These are phyloP conservation scores for Thymallus thymallus DNA, from an alignment of 2,113 vertebrate genomes.

Conservation along the genomic window DNA sequence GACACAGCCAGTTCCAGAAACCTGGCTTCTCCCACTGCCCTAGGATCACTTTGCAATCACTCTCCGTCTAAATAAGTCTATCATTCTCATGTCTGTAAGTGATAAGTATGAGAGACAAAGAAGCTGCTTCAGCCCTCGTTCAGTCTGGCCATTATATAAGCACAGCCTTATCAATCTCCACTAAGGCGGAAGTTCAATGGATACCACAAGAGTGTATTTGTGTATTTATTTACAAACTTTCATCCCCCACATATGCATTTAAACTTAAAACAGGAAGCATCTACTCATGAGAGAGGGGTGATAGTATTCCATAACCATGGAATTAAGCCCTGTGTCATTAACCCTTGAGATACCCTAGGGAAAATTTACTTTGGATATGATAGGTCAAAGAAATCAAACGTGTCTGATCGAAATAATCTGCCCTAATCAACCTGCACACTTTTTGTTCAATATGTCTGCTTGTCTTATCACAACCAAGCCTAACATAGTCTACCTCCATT, in stretches of 20 bases:
- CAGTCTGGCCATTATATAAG: slow-evolving; percentile 67
- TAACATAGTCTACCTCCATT: not conserved
- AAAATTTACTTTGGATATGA: slow-evolving; percentile 42
- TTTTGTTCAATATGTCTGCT: not conserved
- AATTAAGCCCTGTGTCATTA: too few species aligned
- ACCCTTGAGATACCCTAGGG: slow-evolving; percentile 49
- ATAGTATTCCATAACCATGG: too few species aligned
- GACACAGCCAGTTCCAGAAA: slow-evolving; percentile 31
- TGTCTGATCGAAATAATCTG: slow-evolving; percentile 53
- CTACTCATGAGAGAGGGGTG: too few species aligned
- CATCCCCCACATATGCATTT: too few species aligned
- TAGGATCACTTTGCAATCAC: not conserved
- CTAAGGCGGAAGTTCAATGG: slow-evolving; percentile 32
- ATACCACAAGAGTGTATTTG: too few species aligned
- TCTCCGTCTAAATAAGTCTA: slow-evolving; percentile 55
- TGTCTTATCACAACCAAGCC: slow-evolving; percentile 33
- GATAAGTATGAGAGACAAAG: slow-evolving; percentile 70
- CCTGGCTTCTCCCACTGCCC: slow-evolving; percentile 30
- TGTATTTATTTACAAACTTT: too few species aligned
- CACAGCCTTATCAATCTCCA: slow-evolving; percentile 60
- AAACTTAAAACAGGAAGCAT: too few species aligned
- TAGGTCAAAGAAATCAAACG: slow-evolving; percentile 41
- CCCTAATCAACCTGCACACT: slow-evolving; percentile 40
- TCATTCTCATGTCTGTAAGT: slow-evolving; percentile 63
- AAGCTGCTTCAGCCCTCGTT: slow-evolving; percentile 63